phyloP scores from a whole-genome alignment of 1,140 invertebrate genomes.

The Drosophila kohkoa region DNA sequence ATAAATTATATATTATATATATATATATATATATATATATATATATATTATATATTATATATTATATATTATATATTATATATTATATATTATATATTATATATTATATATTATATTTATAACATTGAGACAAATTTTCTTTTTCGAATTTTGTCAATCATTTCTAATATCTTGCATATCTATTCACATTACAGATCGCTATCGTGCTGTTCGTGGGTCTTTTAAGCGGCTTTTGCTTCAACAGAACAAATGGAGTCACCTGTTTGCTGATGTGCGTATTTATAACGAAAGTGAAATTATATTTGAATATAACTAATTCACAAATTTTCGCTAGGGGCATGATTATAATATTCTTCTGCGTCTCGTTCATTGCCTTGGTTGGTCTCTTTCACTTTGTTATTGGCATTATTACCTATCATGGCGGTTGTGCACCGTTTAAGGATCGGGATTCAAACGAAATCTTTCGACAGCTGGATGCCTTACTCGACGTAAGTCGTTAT shows the following conservation, averaged over 20 bases:
- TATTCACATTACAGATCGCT: slow-evolving; percentile 49
- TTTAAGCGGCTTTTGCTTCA: slow-evolving; percentile 91
- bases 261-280: slow-evolving; percentile 92
- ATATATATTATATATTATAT: too few species aligned
- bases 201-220: slow-evolving; percentile 89
- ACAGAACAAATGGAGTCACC: slow-evolving; percentile 92
- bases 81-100: too few species aligned
- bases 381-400: slow-evolving; percentile 89
- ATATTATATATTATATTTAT: too few species aligned
- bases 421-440: slow-evolving; percentile 91
- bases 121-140: too few species aligned
- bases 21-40: too few species aligned
- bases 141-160: too few species aligned
- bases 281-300: neutral
- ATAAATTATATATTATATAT: too few species aligned
- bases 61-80: too few species aligned
- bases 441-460: slow-evolving; percentile 85
- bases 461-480: slow-evolving; percentile 55
- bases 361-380: slow-evolving; percentile 88
- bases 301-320: neutral
- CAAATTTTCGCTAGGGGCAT: slow-evolving; percentile 89
- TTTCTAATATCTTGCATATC: too few species aligned
- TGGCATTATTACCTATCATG: slow-evolving; percentile 89
- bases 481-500: slow-evolving; percentile 86
- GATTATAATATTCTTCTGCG: slow-evolving; percentile 91